Conservation (phyloP, 2,888 invertebrate species). For the Gonocerus acuteangulatus region DNA sequence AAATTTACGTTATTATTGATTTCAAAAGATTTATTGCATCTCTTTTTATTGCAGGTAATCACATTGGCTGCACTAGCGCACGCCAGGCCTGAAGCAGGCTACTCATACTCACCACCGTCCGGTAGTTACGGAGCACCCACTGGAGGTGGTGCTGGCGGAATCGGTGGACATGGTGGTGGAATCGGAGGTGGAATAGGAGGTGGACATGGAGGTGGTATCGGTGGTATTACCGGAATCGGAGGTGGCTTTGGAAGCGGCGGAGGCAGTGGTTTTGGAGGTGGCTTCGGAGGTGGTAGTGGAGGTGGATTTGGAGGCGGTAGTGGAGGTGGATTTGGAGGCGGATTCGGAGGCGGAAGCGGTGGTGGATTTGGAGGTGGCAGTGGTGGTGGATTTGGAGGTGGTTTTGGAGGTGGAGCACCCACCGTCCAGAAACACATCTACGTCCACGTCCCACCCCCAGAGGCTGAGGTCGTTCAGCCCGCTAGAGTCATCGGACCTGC, state of each 20-base stretch:
- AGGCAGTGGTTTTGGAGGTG: conserved; percentile 34
- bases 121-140: conserved; percentile 37
- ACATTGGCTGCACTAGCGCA: conserved; percentile 39
- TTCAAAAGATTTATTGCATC: too few relatives aligned
- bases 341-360: conserved; percentile 36
- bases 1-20: too few relatives aligned
- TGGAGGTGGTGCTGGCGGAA: conserved; percentile 30
- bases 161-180: conserved; percentile 22
- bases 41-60: conserved; percentile 39
- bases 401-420: conserved; percentile 47
- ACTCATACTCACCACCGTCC: conserved; percentile 37
- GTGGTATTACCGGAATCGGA: conserved; percentile 33
- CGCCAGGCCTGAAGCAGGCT: conserved; percentile 40
- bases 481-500: conserved; percentile 57
- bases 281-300: conserved; percentile 32
- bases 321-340: conserved; percentile 29
- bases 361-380: conserved; percentile 45
- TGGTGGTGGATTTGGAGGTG: conserved; percentile 47
- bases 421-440: conserved; percentile 80
- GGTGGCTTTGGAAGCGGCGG: conserved; percentile 32
- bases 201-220: conserved; percentile 29
- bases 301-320: conserved; percentile 31
- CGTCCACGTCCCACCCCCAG: conserved; percentile 83
- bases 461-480: conserved; percentile 61
- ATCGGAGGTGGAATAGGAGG: conserved; percentile 27